Percentiles rank a stretch among this genome's conserved stretches.
These are phyloP conservation scores for Microctonus brassicae DNA, from an alignment of 2,888 invertebrate genomes.

Conservation along the genomic window DNA sequence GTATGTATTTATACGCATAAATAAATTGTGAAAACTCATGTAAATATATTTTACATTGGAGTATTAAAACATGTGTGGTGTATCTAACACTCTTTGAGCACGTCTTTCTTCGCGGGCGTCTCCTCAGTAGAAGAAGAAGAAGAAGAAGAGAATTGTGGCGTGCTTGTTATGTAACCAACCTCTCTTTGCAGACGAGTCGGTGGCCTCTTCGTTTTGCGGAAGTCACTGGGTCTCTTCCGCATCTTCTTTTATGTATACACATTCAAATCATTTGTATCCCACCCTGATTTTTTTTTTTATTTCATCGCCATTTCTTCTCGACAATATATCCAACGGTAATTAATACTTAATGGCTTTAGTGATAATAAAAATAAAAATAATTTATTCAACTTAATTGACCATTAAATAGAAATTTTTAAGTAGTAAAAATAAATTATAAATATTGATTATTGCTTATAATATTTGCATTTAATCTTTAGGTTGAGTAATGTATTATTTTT, in stretches of 20 bases:
- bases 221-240: constrained; percentile 39
- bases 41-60: background rate
- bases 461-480: too few species aligned
- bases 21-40: background rate
- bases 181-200: constrained; percentile 46
- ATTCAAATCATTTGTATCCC: constrained; percentile 6
- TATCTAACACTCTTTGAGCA: constrained; percentile 29
- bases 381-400: background rate
- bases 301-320: background rate
- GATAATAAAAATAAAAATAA: background rate
- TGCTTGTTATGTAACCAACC: constrained; percentile 58
- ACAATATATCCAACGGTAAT: background rate
- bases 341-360: background rate
- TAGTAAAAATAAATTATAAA: too few species aligned
- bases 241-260: background rate
- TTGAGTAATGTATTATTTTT: too few species aligned
- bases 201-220: constrained; percentile 46
- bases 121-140: background rate
- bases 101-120: constrained; percentile 34
- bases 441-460: too few species aligned
- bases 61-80: background rate
- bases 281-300: background rate
- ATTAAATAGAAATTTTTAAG: background rate
- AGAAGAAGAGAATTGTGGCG: background rate
- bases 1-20: background rate